Percentiles rank a stretch among this genome's conserved stretches.
These are phyloP conservation scores for Zhengitettix transpicula DNA, from an alignment of 2,888 invertebrate genomes.

Conservation along the genomic window DNA sequence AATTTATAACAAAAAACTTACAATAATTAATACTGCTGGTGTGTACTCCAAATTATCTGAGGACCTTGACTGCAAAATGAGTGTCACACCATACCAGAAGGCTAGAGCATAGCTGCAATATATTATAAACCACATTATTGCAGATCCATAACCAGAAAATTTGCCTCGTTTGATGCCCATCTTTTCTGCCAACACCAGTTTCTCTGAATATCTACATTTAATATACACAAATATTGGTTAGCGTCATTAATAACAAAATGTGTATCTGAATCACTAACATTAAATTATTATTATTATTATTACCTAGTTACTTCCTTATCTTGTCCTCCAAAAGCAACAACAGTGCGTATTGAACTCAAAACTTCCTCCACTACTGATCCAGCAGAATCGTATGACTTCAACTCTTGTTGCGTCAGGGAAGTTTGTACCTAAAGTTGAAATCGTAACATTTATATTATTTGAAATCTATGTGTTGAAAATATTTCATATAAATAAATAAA, in stretches of 20 bases:
- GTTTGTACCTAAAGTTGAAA: slow-evolving; percentile 15
- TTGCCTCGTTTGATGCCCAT: slow-evolving; percentile 17
- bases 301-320: slow-evolving; percentile 24
- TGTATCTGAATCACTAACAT: neutral
- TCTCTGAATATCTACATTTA: slow-evolving; percentile 18
- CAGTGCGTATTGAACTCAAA: slow-evolving; percentile 22
- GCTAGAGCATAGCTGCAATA: slow-evolving; percentile 24
- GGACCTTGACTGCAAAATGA: slow-evolving; percentile 21
- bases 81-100: slow-evolving; percentile 27
- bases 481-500: no score
- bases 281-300: no score
- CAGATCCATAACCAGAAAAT: slow-evolving; percentile 19
- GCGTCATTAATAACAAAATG: neutral
- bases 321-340: slow-evolving; percentile 24
- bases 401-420: slow-evolving; percentile 18
- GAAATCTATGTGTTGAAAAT: no score
- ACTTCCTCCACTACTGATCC: slow-evolving; percentile 25
- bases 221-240: neutral
- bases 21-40: slow-evolving; percentile 20
- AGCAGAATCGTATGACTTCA: slow-evolving; percentile 28
- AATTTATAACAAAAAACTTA: slow-evolving; percentile 12
- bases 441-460: no score
- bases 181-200: slow-evolving; percentile 13
- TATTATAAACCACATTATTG: slow-evolving; percentile 21
- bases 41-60: slow-evolving; percentile 17